These are phyloP conservation scores for Ammospiza nelsoni DNA, from an alignment of 2,113 vertebrate species.

Conservation along the genomic window DNA sequence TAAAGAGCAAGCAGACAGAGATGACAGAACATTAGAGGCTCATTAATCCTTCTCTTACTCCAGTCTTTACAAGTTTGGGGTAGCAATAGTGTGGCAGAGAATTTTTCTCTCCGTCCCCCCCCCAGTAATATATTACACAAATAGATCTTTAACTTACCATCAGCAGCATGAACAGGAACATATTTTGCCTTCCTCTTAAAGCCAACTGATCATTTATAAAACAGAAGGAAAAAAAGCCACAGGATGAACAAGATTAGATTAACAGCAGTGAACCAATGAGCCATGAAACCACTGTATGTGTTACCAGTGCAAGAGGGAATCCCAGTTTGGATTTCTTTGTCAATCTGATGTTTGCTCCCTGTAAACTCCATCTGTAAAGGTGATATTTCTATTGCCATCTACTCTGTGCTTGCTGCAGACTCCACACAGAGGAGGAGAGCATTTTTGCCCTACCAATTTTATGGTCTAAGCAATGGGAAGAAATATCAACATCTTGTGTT, in stretches of 20 bases:
- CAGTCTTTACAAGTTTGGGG: background rate
- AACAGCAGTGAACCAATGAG: background rate
- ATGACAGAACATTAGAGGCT: background rate
- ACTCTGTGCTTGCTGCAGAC: background rate
- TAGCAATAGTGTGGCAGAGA: background rate
- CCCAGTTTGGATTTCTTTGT: background rate
- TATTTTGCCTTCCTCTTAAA: slow-evolving; percentile 81
- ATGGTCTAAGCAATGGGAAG: background rate
- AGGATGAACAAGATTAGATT: background rate
- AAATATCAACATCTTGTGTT: background rate
- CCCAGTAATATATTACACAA: background rate
- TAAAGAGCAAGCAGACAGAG: background rate
- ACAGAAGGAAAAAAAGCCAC: background rate
- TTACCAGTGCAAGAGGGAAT: background rate
- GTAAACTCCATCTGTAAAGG: background rate
- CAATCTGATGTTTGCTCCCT: background rate
- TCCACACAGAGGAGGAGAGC: background rate
- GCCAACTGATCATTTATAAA: slow-evolving; percentile 76
- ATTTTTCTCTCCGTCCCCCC: background rate
- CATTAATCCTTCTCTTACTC: background rate
- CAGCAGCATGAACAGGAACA: slow-evolving; percentile 66
- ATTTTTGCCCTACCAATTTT: background rate
- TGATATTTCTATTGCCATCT: background rate
- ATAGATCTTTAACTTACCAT: slow-evolving; percentile 53
- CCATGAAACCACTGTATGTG: background rate